A percentile compares a stretch with the other conserved stretches of the same genome.
Evolutionary conservation across 2,797 vertebrate species (phyloP).

Genomic region (Rhynchonycteris naso): DNA sequence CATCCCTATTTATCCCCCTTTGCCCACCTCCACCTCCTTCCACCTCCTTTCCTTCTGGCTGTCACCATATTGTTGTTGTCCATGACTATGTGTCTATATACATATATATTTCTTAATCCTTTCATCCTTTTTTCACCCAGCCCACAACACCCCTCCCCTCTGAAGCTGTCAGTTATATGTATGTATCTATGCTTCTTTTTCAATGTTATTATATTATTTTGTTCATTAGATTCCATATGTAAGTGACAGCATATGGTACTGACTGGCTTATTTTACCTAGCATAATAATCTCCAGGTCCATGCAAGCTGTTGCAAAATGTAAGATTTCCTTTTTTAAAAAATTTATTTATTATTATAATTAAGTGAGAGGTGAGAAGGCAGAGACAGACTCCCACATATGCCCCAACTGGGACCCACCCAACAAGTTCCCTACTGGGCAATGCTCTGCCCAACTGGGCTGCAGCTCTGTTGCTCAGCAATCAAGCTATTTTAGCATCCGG

Average conservation of each 20-base stretch:
- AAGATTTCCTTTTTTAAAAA: neutral
- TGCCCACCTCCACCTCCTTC: neutral
- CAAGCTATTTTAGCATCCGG: too few relatives aligned
- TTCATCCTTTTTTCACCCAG: neutral
- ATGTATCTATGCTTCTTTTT: neutral
- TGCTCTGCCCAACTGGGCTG: too few relatives aligned
- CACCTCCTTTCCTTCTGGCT: neutral
- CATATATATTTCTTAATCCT: neutral
- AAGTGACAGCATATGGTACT: neutral
- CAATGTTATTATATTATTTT: neutral
- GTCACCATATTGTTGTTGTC: neutral
- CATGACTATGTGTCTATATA: neutral
- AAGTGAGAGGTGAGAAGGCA: too few relatives aligned
- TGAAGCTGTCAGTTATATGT: neutral
- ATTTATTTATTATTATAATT: too few relatives aligned
- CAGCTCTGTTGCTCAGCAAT: too few relatives aligned
- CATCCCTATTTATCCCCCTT: neutral
- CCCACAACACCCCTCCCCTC: too few relatives aligned
- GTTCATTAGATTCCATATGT: neutral
- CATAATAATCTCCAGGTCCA: neutral
- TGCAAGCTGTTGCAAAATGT: neutral
- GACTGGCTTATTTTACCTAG: neutral
- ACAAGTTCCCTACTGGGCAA: too few relatives aligned
- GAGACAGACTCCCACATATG: too few relatives aligned
- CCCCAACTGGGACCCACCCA: too few relatives aligned